A percentile compares a stretch with the other conserved stretches of the same genome.
Conservation (phyloP, 2,113 vertebrate genomes). For the Semicossyphus pulcher region DNA sequence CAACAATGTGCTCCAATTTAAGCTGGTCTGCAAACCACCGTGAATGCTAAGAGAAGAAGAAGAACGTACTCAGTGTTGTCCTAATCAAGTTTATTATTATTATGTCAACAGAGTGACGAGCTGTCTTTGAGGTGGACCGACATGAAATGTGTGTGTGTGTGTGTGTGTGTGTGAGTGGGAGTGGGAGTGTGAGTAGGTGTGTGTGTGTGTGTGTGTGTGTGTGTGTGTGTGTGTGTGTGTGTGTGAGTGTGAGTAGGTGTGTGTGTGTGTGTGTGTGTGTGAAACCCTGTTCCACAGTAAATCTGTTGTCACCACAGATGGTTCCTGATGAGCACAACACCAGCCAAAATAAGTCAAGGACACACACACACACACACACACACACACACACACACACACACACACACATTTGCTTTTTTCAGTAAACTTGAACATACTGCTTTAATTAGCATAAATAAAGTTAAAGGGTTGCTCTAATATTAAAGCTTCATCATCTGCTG, state of each 20-base stretch:
- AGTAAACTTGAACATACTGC: no score
- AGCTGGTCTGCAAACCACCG: no score
- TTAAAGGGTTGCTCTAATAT: not conserved
- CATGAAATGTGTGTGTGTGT: no score
- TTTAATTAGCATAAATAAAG: not conserved
- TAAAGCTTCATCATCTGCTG: no score
- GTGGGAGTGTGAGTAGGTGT: slow-evolving; percentile 17
- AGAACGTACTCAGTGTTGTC: no score
- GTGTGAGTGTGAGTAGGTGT: slow-evolving; percentile 20
- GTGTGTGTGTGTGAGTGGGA: not conserved
- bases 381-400: slow-evolving; percentile 16
- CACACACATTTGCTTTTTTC: no score
- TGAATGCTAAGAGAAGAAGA: no score
- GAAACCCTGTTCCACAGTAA: slow-evolving; percentile 57
- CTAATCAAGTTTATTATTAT: no score
- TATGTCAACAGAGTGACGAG: no score
- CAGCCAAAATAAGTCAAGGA: slow-evolving; percentile 62
- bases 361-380: slow-evolving; percentile 21
- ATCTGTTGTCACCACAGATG: slow-evolving; percentile 80
- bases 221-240: not conserved
- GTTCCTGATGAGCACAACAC: slow-evolving; percentile 74
- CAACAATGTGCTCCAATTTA: no score
- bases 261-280: slow-evolving; percentile 29
- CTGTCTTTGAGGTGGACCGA: no score
- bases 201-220: no score